A percentile compares a stretch with the other conserved stretches of the same genome.
Conservation (phyloP, 1,140 invertebrate species). For the Araneus ventricosus region DNA sequence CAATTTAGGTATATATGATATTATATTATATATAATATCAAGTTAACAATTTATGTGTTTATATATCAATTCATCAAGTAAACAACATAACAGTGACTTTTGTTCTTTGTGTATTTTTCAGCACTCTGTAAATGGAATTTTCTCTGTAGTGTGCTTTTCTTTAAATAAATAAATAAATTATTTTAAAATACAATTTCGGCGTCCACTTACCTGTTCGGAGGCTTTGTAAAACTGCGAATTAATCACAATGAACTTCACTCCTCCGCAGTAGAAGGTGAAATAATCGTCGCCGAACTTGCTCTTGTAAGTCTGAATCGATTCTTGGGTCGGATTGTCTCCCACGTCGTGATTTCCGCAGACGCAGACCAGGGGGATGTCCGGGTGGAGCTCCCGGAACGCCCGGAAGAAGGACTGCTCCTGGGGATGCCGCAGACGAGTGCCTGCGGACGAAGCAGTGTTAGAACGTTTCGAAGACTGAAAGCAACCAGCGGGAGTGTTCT, state of each 20-base stretch:
- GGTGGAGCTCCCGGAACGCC: slow-evolving; percentile 80
- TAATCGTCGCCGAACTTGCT: slow-evolving; percentile 83
- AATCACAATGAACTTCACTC: slow-evolving; percentile 82
- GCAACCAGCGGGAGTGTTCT: too few species aligned
- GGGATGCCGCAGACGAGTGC: slow-evolving; percentile 76
- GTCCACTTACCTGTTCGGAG: slow-evolving; percentile 74
- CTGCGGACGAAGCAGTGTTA: slow-evolving; percentile 10
- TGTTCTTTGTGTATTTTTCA: too few species aligned
- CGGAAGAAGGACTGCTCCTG: slow-evolving; percentile 81
- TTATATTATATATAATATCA: too few species aligned
- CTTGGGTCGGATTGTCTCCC: slow-evolving; percentile 81
- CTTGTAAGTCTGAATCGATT: slow-evolving; percentile 80
- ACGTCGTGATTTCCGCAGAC: slow-evolving; percentile 84
- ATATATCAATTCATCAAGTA: too few species aligned
- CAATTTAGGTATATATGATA: too few species aligned
- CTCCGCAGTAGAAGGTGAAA: slow-evolving; percentile 82
- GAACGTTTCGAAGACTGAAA: too few species aligned
- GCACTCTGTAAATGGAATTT: too few species aligned
- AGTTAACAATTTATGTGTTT: too few species aligned
- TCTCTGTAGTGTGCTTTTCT: too few species aligned
- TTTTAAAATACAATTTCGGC: too few species aligned
- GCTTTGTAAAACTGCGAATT: slow-evolving; percentile 82
- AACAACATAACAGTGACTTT: too few species aligned
- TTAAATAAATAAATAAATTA: too few species aligned
- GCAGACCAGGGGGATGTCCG: slow-evolving; percentile 82